A percentile compares a stretch with the other conserved stretches of the same genome.
Conservation (phyloP, 2,797 vertebrate genomes). For the Sternotherus odoratus region DNA sequence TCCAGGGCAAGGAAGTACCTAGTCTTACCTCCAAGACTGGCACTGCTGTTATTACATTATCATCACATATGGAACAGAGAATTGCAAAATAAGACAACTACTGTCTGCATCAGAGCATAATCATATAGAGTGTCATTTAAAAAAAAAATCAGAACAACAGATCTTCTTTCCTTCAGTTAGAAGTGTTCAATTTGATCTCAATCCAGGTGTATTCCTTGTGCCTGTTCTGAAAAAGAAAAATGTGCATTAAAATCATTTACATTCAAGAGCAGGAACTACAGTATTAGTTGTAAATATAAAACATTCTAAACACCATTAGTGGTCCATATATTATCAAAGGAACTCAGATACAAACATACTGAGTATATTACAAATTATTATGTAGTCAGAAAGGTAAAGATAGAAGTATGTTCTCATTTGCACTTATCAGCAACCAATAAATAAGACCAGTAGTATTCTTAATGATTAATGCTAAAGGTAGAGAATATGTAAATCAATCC, state of each 20-base stretch:
- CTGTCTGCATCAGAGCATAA: conserved; percentile 26
- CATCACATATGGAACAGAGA: conserved; percentile 56
- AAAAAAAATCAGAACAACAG: not conserved
- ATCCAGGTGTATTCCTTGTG: conserved; percentile 31
- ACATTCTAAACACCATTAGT: too few relatives aligned
- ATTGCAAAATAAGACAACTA: not conserved
- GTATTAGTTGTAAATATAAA: not conserved
- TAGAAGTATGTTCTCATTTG: not conserved
- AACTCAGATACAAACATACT: not conserved
- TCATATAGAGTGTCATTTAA: conserved; percentile 34
- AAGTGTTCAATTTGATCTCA: not conserved
- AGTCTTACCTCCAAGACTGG: conserved; percentile 74
- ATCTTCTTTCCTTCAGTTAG: conserved; percentile 34
- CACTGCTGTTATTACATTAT: conserved; percentile 81
- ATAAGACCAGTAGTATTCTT: not conserved
- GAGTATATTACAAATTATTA: not conserved
- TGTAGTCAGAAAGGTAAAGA: not conserved
- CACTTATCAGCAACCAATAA: not conserved
- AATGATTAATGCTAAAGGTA: not conserved
- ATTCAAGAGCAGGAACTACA: not conserved
- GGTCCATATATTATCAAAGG: not conserved
- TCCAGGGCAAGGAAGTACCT: conserved; percentile 58
- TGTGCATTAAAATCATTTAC: not conserved
- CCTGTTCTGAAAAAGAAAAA: conserved; percentile 61
- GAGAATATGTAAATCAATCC: not conserved